phyloP scores from a whole-genome alignment of 2,113 vertebrate species.

The Gasterosteus aculeatus region DNA sequence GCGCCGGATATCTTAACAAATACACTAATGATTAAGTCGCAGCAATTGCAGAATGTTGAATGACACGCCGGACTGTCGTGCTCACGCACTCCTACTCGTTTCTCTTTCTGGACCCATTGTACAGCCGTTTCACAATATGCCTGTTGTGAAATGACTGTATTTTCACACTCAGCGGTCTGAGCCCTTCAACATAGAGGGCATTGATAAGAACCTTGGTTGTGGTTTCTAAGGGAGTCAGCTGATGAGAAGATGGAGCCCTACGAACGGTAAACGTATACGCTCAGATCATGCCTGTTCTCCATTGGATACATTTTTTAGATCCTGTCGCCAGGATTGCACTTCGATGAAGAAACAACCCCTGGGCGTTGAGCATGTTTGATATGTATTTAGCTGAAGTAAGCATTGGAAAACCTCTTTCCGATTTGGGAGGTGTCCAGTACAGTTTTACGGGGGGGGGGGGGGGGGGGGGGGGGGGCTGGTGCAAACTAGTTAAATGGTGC shows the following conservation, averaged over 20 bases:
- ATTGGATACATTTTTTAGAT: slow-evolving; percentile 4
- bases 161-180: slow-evolving; percentile 12
- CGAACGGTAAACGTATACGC: slow-evolving; percentile 9
- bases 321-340: background rate
- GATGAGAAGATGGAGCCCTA: slow-evolving; percentile 6
- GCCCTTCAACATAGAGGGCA: slow-evolving; percentile 25
- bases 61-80: slow-evolving; percentile 2
- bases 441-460: slow-evolving; percentile 23
- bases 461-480: no score
- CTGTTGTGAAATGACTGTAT: slow-evolving; percentile 9
- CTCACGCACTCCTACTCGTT: slow-evolving; percentile 5
- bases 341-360: slow-evolving; percentile 1
- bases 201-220: slow-evolving; percentile 43
- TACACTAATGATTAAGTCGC: slow-evolving; percentile 38
- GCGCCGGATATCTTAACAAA: slow-evolving; percentile 40
- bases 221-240: slow-evolving; percentile 30
- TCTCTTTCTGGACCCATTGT: slow-evolving; percentile 2
- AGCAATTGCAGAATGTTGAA: slow-evolving; percentile 14
- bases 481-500: background rate
- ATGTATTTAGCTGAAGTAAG: slow-evolving; percentile 7
- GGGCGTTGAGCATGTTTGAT: background rate
- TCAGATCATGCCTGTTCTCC: slow-evolving; percentile 22
- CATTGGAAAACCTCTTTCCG: slow-evolving; percentile 21
- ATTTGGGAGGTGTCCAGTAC: background rate
- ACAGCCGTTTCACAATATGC: background rate